Percentiles rank a stretch among this genome's conserved stretches.
Conservation (phyloP, 2,113 vertebrate genomes). For the Silurus asotus region DNA sequence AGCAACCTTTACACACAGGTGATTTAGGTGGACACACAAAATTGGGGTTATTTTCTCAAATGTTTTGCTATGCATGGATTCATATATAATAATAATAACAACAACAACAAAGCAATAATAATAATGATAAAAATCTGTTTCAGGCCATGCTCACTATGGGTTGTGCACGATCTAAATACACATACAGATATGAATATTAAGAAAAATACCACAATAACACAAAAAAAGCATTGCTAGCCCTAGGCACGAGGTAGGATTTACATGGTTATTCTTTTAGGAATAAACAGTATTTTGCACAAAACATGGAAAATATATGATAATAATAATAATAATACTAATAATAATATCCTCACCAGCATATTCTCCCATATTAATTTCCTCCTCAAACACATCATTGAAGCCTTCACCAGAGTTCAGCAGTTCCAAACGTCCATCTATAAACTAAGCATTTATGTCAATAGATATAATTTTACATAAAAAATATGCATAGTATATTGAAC, state of each 20-base stretch:
- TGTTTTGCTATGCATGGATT: neutral
- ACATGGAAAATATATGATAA: neutral
- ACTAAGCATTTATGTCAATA: conserved; percentile 69
- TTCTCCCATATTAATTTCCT: conserved; percentile 94
- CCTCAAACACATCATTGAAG: conserved; percentile 96
- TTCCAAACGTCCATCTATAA: conserved; percentile 94
- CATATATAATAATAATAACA: neutral
- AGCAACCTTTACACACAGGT: too few relatives aligned
- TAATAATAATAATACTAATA: too few relatives aligned
- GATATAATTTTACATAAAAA: neutral
- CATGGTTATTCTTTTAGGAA: neutral
- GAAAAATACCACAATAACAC: neutral
- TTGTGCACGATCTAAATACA: neutral
- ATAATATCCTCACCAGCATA: conserved; percentile 82
- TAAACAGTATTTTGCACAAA: neutral
- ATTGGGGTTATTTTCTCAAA: neutral
- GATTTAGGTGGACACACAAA: too few relatives aligned
- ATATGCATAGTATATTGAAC: neutral
- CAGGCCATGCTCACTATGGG: neutral
- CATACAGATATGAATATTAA: neutral
- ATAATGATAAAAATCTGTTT: neutral
- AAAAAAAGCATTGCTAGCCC: neutral
- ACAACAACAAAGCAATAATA: too few relatives aligned
- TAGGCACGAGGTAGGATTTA: neutral
- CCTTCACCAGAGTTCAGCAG: conserved; percentile 92